Percentiles rank a stretch among this genome's conserved stretches.
phyloP scores from a whole-genome alignment of 2,888 invertebrate species.

The Epinotia brunnichana region DNA sequence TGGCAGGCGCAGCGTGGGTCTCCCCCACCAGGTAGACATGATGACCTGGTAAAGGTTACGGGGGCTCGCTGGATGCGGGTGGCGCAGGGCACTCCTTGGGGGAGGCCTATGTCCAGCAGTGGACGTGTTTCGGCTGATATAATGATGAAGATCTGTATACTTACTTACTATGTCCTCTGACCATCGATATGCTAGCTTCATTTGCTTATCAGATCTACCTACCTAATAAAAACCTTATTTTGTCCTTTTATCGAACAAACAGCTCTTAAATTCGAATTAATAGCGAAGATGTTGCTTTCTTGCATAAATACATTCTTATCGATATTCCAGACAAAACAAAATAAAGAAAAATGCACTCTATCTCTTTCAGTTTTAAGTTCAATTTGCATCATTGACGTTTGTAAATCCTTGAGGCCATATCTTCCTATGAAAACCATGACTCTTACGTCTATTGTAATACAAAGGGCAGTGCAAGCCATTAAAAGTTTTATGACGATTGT shows the following conservation, averaged over 20 bases:
- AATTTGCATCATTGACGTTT: not conserved
- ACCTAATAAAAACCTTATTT: not conserved
- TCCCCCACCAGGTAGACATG: too few species aligned
- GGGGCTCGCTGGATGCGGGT: too few species aligned
- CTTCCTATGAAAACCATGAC: not conserved
- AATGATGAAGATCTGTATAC: too few species aligned
- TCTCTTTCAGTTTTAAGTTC: not conserved
- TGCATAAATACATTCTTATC: slow-evolving; percentile 16
- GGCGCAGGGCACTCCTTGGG: too few species aligned
- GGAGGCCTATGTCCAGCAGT: too few species aligned
- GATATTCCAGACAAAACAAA: not conserved
- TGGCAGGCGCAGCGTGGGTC: too few species aligned
- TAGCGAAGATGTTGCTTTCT: slow-evolving; percentile 5
- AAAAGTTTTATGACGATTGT: slow-evolving; percentile 29
- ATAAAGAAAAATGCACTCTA: not conserved
- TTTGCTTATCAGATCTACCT: not conserved
- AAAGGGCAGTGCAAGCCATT: slow-evolving; percentile 10
- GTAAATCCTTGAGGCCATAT: not conserved
- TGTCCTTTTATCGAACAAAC: not conserved
- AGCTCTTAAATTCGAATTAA: slow-evolving; percentile 12
- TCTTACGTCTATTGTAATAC: slow-evolving; percentile 3
- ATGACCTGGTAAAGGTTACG: too few species aligned
- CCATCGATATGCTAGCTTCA: not conserved
- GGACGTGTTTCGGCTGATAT: too few species aligned
- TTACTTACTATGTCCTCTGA: not conserved